phyloP scores from a whole-genome alignment of 2,113 vertebrate genomes.

The Pituophis catenifer region DNA sequence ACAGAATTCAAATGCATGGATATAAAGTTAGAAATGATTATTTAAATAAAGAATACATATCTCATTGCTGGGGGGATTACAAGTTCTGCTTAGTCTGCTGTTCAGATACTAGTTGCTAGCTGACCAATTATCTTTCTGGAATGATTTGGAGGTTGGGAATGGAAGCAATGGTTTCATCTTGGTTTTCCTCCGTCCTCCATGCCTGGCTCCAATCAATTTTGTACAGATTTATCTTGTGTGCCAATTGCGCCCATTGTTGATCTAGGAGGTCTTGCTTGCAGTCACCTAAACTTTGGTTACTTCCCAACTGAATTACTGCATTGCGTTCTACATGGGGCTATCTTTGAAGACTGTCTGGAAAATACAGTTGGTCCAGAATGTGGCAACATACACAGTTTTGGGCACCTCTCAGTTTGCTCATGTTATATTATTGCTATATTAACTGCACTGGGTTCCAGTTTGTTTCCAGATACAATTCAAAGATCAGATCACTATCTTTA shows the following conservation, averaged over 20 bases:
- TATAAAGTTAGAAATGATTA: background rate
- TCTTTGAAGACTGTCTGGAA: background rate
- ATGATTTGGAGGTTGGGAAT: background rate
- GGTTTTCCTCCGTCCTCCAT: background rate
- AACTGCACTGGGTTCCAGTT: background rate
- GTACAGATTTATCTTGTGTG: background rate
- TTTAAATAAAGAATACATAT: background rate
- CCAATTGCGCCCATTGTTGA: background rate
- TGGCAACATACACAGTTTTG: background rate
- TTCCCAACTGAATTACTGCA: background rate
- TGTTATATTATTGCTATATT: background rate
- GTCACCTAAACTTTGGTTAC: background rate
- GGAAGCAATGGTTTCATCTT: background rate
- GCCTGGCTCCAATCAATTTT: background rate
- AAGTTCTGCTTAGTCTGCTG: background rate
- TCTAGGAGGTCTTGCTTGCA: background rate
- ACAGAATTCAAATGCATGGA: background rate
- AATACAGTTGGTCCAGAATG: background rate
- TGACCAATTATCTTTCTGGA: background rate
- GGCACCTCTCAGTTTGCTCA: background rate
- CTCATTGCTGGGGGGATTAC: background rate
- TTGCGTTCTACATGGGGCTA: background rate
- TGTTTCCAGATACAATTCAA: background rate
- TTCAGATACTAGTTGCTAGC: background rate
- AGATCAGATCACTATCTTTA: background rate